A percentile compares a stretch with the other conserved stretches of the same genome.
These are phyloP conservation scores for Camelus bactrianus DNA, from an alignment of 2,113 vertebrate genomes.

Conservation along the genomic window DNA sequence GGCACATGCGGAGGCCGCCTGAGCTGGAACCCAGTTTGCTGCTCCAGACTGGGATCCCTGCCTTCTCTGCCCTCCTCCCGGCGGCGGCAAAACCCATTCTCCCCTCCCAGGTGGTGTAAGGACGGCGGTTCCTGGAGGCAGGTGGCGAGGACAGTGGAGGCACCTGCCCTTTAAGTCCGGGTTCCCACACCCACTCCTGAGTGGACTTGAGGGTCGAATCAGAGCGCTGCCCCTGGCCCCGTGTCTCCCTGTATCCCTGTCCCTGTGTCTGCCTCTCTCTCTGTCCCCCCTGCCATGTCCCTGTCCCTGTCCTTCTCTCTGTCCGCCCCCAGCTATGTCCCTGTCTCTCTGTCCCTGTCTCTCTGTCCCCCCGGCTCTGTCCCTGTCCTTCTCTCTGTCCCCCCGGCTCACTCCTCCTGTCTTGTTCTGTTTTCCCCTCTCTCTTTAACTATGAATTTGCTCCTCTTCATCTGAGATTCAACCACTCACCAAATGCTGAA, in stretches of 20 bases:
- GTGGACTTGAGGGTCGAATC: rapidly evolving
- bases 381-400: rapidly evolving
- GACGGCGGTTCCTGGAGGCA: rapidly evolving
- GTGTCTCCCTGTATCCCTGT: no score
- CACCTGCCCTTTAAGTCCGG: rapidly evolving
- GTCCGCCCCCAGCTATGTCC: rapidly evolving
- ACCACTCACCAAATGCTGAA: background rate
- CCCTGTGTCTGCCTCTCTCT: background rate
- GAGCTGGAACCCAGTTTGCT: background rate
- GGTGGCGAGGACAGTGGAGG: rapidly evolving
- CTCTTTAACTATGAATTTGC: background rate
- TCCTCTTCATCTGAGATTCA: background rate
- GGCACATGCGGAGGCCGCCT: background rate
- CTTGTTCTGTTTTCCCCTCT: background rate
- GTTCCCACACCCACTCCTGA: rapidly evolving
- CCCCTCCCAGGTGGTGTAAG: background rate
- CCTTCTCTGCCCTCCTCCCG: no score
- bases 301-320: background rate
- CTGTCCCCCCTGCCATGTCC: rapidly evolving
- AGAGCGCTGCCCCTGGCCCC: rapidly evolving
- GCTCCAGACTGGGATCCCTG: rapidly evolving
- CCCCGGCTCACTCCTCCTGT: background rate
- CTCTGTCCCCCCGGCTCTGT: background rate
- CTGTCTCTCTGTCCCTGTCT: background rate
- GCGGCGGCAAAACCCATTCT: background rate